Evolutionary conservation across 2,797 vertebrate genomes (phyloP).

Genomic region (Etheostoma nigrum): DNA sequence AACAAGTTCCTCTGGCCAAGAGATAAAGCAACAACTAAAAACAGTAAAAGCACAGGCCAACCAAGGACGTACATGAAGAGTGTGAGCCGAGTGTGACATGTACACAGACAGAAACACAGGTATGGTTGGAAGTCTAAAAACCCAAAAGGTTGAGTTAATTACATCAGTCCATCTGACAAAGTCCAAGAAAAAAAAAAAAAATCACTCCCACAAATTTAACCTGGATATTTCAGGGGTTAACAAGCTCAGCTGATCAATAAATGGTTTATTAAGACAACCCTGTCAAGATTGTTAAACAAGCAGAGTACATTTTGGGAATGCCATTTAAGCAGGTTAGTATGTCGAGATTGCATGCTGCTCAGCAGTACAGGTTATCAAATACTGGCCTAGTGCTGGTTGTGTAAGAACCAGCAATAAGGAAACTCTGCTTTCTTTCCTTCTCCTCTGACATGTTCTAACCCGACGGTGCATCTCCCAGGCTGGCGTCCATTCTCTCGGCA

Average conservation of each 20-base stretch:
- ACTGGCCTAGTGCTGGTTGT: slow-evolving; percentile 82
- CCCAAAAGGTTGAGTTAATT: slow-evolving; percentile 39
- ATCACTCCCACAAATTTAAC: slow-evolving; percentile 44
- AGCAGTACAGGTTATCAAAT: slow-evolving; percentile 76
- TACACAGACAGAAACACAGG: slow-evolving; percentile 25
- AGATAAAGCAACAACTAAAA: slow-evolving; percentile 74
- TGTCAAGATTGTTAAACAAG: slow-evolving; percentile 60
- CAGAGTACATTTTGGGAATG: slow-evolving; percentile 59
- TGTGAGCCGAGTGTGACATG: slow-evolving; percentile 1
- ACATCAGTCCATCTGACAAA: slow-evolving; percentile 37
- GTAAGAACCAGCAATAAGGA: slow-evolving; percentile 64
- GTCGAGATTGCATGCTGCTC: slow-evolving; percentile 72
- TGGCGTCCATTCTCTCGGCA: too few species aligned
- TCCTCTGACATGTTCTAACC: neutral
- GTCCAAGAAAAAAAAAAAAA: slow-evolving; percentile 9
- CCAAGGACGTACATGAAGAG: slow-evolving; percentile 43
- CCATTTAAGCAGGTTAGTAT: slow-evolving; percentile 69
- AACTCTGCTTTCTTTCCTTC: slow-evolving; percentile 57
- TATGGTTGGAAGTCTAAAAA: slow-evolving; percentile 61
- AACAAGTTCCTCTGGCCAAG: too few species aligned
- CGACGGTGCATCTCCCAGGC: too few species aligned
- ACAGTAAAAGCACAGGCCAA: slow-evolving; percentile 57
- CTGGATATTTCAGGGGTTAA: slow-evolving; percentile 46
- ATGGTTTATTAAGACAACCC: slow-evolving; percentile 9
- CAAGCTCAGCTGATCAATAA: slow-evolving; percentile 54